Evolutionary conservation across 2,888 invertebrate species (phyloP), one percentile per base, ranked within the genome.

Genomic region (Athetis lepigone): DNA sequence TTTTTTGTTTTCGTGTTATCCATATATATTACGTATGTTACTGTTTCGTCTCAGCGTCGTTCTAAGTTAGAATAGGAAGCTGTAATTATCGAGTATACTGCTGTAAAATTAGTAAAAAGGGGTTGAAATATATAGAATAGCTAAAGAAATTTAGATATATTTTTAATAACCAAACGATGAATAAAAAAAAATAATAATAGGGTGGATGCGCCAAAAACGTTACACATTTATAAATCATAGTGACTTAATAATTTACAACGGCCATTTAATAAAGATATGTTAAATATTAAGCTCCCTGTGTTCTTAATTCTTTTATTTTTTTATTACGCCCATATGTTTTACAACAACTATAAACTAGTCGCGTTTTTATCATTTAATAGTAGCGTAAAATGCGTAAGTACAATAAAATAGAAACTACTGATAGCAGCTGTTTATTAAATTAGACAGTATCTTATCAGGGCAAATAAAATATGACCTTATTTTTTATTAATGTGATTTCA

Each of bases 331-430:
- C n/a, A 36, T 42, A 33, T 57, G 54, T 70, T 67, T 67, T 61
- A 57, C 73, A 36, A 51, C 43, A 21, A 47, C 60, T 66, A 50
- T 62, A 58, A 61, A 67, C 36, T 55, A 75, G 67, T 64, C 29
- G 9, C 8, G 36, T 55, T 60, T 57, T 67, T 71, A 75, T 72
- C 52, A 42, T 27, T 46, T 51, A 54, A 59, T 66, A 61, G 42
- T 33, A 27, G 64, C 60, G 63, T 73, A 49, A 61, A 59, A 39
- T 60, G 36, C 37, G 62, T 55, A 46, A 49, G 36, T 43, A 49
- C 43, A 62, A 77, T 78, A 77, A 64, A 73, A 40, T 64, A 71
- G 62, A 72, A 60, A 70, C 70, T 65, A 66, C 61, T 70, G 64
- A 71, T 75, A 73, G 63, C 66, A 75, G 47, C 43, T 36, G 56